Evolutionary conservation across 2,113 vertebrate species (phyloP), one percentile per base, ranked within the genome.

Genomic region (Narcine bancroftii): DNA sequence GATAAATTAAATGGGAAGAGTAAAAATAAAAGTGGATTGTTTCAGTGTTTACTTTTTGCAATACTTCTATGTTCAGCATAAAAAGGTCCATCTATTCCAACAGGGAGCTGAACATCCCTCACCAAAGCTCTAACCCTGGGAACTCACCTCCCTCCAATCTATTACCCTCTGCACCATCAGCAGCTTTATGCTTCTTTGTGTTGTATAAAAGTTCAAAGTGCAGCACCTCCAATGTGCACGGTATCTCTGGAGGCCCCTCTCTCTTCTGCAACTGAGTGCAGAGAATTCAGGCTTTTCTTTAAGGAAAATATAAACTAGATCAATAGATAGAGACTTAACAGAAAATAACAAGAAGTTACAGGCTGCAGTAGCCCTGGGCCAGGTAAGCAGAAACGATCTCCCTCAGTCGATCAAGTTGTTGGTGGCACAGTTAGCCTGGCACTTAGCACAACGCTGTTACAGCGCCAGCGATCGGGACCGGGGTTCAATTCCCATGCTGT

Each of bases 141-240:
- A 36, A 15, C 1, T 85, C 33, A 17, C 1, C 33, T 36, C 53
- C 60, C 79, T 53, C 29, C 26, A 33, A 15, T 13, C 29, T 36
- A 13, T 56, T n/a, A 60, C 33, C 60, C 36, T 87, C 81, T 87
- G 81, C 81, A 63, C 6, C 81, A 1, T 63, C 81, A 87, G 81
- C 81, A n/a, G 81, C 33, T 60, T 36, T 60, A 21, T 63, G 53
- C n/a, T 36, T 19, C 2, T n/a, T 21, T 0, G n/a, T 60, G 33
- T 53, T 60, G 81, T 60, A n/a, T 24, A 87, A 87, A 87, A 19
- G 53, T 87, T 87, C 53, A 87, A 53, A 87, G 81, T 63, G 81
- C 81, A 87, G 53, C 81, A 87, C n/a, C n/a, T 33, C 81, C 60
- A 87, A 63, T 87, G 81, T 63, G 81, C n/a, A 21, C 53, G 36